Evolutionary conservation across 2,888 invertebrate genomes (phyloP), one percentile per base, ranked within the genome.

Genomic region (Caradrina clavipalpis): DNA sequence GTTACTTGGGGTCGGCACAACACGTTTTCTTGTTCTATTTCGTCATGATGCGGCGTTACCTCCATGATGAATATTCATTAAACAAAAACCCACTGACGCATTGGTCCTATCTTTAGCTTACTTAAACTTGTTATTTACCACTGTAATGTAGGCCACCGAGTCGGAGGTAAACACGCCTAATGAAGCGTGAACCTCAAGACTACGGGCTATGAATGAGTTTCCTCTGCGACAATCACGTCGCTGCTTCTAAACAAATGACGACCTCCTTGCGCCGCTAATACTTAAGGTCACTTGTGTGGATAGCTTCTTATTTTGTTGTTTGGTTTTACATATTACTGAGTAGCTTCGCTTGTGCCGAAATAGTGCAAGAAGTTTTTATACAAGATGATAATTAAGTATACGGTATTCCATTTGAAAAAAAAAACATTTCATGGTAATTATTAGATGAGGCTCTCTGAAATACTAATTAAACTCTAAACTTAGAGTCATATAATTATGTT

Each of bases 181-280:
- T 75, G 61, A 82, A 82, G 54, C 82, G 68, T 77, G 61, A 81
- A 75, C 58, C 35, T 61, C 70, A 63, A 73, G 56, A 72, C 65
- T 72, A 55, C 70, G 56, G 53, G 51, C 66, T 47, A 71, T 83
- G 81, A 81, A 81, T 81, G 71, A 77, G 70, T 72, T 81, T 76
- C 76, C 81, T 79, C 64, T 21, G 42, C 13, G 50, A 56, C 51
- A 69, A 60, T 58, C 68, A 73, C 73, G 73, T 72, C 50, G 10
- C 39, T 47, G 31, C 47, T 54, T 61, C 64, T 70, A 72, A 69
- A 82, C 82, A 82, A 78, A 81, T 47, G 62, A 64, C 67, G 76
- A 66, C 76, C 81, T 83, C 69, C 71, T 62, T 49, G 49, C 51
- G 22, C 10, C 26, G 54, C 63, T 75, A 70, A 72, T 73, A 62